A percentile compares a stretch with the other conserved stretches of the same genome.
Evolutionary conservation across 2,888 invertebrate species (phyloP).

Genomic region (Tholera decimalis): DNA sequence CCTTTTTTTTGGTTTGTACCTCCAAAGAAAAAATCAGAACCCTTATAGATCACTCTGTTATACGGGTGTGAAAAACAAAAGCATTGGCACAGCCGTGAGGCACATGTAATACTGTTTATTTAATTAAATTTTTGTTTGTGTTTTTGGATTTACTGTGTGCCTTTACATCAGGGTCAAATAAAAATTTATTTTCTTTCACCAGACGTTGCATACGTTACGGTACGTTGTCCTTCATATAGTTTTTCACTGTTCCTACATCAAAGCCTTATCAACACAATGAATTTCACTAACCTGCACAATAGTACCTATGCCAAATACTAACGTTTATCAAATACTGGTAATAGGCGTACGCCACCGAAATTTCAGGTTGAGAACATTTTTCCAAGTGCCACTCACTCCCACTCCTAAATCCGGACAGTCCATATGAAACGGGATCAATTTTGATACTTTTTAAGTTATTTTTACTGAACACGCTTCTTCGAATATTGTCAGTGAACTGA

Average conservation of each 20-base stretch:
- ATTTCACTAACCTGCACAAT: conserved; percentile 52
- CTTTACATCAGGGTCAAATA: too few species aligned
- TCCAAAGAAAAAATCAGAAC: too few species aligned
- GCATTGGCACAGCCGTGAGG: too few species aligned
- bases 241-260: neutral
- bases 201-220: neutral
- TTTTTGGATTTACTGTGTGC: too few species aligned
- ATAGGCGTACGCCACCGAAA: conserved; percentile 62
- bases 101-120: too few species aligned
- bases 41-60: too few species aligned
- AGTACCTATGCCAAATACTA: conserved; percentile 43
- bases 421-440: conserved; percentile 23
- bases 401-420: neutral
- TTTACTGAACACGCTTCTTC: neutral
- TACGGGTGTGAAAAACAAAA: too few species aligned
- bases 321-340: conserved; percentile 57
- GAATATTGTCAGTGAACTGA: conserved; percentile 6
- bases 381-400: neutral
- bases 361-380: conserved; percentile 39
- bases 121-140: too few species aligned
- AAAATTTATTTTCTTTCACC: too few species aligned
- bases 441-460: conserved; percentile 28
- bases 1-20: too few species aligned
- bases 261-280: neutral
- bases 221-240: neutral